Evolutionary conservation across 2,888 invertebrate species (phyloP).

Genomic region (Chesias legatella): DNA sequence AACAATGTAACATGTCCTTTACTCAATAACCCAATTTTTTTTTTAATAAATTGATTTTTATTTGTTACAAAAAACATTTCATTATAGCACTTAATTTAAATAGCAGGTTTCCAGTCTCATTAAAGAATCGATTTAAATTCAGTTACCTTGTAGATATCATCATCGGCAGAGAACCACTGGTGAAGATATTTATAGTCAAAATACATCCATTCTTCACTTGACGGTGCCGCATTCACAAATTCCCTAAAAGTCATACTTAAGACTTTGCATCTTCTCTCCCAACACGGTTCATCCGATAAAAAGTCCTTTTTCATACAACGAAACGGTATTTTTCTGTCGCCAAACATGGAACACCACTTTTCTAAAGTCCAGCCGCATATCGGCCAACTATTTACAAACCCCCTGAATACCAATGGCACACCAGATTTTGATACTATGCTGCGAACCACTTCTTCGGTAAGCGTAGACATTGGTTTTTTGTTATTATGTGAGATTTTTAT

Average conservation of each 20-base stretch:
- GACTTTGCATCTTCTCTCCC: slow-evolving; percentile 87
- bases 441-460: slow-evolving; percentile 49
- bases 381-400: slow-evolving; percentile 78
- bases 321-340: slow-evolving; percentile 78
- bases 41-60: too few species aligned
- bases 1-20: too few species aligned
- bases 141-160: slow-evolving; percentile 81
- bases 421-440: slow-evolving; percentile 44
- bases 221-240: slow-evolving; percentile 73
- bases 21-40: too few species aligned
- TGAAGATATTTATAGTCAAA: slow-evolving; percentile 92
- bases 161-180: slow-evolving; percentile 82
- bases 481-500: too few species aligned
- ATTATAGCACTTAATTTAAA: too few species aligned
- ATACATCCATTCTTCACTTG: slow-evolving; percentile 85
- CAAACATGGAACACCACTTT: slow-evolving; percentile 81
- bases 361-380: slow-evolving; percentile 80
- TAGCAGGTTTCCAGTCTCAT: too few species aligned
- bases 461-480: slow-evolving; percentile 38
- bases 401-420: slow-evolving; percentile 77
- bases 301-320: slow-evolving; percentile 65
- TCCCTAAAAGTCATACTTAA: slow-evolving; percentile 81
- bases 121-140: not conserved
- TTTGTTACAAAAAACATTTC: too few species aligned
- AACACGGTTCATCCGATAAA: slow-evolving; percentile 83